Evolutionary conservation across 2,797 vertebrate species (phyloP).

Genomic region (Rousettus madagascariensis): DNA sequence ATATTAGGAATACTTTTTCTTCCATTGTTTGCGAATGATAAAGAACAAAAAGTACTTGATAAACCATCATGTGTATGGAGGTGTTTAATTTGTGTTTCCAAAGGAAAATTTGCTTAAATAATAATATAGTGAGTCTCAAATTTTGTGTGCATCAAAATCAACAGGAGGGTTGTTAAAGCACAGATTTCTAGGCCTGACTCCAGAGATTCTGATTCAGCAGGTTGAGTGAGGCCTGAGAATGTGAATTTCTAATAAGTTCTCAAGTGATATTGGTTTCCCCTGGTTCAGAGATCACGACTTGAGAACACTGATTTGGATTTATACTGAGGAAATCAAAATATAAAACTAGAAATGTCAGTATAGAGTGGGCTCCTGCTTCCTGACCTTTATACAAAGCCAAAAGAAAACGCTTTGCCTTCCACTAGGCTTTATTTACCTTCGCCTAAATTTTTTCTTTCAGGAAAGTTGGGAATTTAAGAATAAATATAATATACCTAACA

Average conservation of each 20-base stretch:
- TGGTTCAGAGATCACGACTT: background rate
- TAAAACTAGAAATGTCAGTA: background rate
- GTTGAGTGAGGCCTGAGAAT: background rate
- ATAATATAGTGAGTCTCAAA: background rate
- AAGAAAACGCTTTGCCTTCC: background rate
- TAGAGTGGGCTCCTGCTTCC: background rate
- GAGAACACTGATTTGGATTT: background rate
- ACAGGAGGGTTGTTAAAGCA: background rate
- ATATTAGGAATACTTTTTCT: background rate
- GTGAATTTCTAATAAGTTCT: background rate
- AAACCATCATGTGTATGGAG: background rate
- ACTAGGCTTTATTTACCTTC: background rate
- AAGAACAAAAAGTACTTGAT: background rate
- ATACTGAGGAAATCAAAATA: background rate
- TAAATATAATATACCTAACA: background rate
- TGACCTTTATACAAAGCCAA: constrained; percentile 11
- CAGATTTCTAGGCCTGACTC: background rate
- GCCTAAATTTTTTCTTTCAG: background rate
- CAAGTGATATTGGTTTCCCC: background rate
- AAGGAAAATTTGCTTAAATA: background rate
- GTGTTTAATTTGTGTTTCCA: background rate
- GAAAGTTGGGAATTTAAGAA: background rate
- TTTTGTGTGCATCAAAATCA: background rate
- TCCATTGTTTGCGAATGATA: background rate
- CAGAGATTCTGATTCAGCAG: background rate